Percentiles rank a stretch among this genome's conserved stretches.
These are phyloP conservation scores for Alosa sapidissima DNA, from an alignment of 2,797 vertebrate species.

Conservation along the genomic window DNA sequence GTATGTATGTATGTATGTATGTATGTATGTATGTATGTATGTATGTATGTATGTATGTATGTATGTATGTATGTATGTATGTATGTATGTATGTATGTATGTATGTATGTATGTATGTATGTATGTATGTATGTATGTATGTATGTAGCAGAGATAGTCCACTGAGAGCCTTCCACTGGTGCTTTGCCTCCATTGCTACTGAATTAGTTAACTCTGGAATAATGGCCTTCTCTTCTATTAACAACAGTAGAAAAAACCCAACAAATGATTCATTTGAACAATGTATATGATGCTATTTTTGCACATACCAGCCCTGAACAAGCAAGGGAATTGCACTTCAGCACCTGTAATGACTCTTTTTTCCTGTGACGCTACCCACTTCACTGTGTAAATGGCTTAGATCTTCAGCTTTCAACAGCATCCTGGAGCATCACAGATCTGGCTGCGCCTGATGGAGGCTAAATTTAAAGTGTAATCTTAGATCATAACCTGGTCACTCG, in stretches of 20 bases:
- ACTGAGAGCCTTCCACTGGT: neutral
- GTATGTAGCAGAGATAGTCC: neutral
- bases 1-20: too few species aligned
- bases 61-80: too few species aligned
- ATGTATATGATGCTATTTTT: neutral
- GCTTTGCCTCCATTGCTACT: neutral
- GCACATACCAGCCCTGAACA: neutral
- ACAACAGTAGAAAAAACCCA: neutral
- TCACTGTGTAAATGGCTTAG: neutral
- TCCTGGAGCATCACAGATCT: neutral
- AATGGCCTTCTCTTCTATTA: neutral
- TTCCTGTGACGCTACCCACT: neutral
- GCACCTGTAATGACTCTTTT: neutral
- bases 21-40: too few species aligned
- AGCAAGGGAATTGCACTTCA: neutral
- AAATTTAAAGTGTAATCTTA: constrained; percentile 6
- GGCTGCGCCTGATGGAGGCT: neutral
- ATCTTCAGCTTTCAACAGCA: neutral
- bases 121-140: too few species aligned
- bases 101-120: too few species aligned
- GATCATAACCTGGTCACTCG: neutral
- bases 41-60: too few species aligned
- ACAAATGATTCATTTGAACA: neutral
- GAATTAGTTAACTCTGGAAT: neutral
- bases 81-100: too few species aligned